Evolutionary conservation across 2,113 vertebrate genomes (phyloP), one percentile per base, ranked within the genome.

Genomic region (Elgaria multicarinata): DNA sequence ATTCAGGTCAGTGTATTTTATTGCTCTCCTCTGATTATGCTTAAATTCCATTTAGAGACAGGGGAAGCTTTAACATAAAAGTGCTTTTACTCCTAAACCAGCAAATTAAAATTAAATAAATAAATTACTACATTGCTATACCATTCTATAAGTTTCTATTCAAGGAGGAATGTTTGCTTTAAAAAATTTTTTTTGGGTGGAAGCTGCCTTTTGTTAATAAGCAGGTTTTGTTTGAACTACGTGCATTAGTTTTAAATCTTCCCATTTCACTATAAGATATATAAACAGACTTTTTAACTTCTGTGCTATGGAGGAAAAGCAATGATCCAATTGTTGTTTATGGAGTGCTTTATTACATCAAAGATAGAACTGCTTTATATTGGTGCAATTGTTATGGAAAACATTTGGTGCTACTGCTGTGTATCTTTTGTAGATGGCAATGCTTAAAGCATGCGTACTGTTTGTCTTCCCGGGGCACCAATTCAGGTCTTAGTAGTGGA

Each of bases 1-100:
- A 99, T 99, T 97, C 99, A 99, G 99, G 99, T 99, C 98, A 98
- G 99, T 99, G 94, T 97, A 86, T 96, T 97, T 97, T 97, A 97
- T 97, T 95, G 93, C 92, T 95, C 93, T 96, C 90, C 39, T 95
- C 93, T 96, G 95, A 96, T 95, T 95, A 95, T 93, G 80, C 86
- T 96, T 95, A 93, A 89, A 86, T 95, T 95, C 85, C 92, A 90
- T 93, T 86, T 94, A 93, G 94, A 93, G 91, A 94, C 91, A 92
- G 66, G 77, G 90, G 95, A 95, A 46, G 78, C 91, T 94, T 90
- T 95, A 93, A 96, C 94, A 95, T 92, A 90, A 92, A 94, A 92
- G 85, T 31, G 33, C 4, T 89, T 92, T 95, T 88, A 78, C 83
- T 95, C 82, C 92, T 93, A 89, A 82, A 80, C 88, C 55, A 92